phyloP scores from a whole-genome alignment of 1,140 invertebrate species.

The Drosophila elegans region DNA sequence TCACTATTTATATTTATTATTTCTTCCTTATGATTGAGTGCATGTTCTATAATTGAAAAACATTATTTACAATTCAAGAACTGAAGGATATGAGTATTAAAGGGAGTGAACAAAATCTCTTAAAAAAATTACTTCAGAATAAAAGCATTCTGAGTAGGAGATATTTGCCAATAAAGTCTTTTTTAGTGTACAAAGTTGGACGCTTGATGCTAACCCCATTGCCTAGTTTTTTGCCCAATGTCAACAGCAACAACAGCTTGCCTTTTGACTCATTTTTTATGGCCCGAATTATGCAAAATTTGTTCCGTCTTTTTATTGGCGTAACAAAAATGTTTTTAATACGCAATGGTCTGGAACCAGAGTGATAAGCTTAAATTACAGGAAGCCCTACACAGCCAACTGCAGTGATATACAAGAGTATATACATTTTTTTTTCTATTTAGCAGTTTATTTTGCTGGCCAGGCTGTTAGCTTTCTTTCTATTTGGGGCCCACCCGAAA shows the following conservation, averaged over 20 bases:
- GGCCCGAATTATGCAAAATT: constrained; percentile 77
- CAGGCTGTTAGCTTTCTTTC: constrained; percentile 46
- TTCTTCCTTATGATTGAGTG: too few species aligned
- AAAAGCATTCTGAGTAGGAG: too few species aligned
- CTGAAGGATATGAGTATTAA: too few species aligned
- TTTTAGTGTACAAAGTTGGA: constrained; percentile 18
- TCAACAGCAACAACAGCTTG: constrained; percentile 58
- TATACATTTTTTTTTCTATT: constrained; percentile 12
- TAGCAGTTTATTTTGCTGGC: constrained; percentile 45
- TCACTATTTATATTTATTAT: too few species aligned
- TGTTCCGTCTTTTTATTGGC: constrained; percentile 77
- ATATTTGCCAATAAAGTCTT: too few species aligned
- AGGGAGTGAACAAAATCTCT: too few species aligned
- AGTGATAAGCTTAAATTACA: constrained; percentile 78
- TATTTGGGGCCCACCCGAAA: constrained; percentile 57
- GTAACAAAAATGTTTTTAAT: constrained; percentile 83
- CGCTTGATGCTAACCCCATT: constrained; percentile 59
- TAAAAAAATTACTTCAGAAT: too few species aligned
- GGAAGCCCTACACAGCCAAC: constrained; percentile 15
- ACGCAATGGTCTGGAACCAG: constrained; percentile 81
- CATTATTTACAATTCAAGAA: too few species aligned
- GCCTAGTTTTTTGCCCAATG: constrained; percentile 70
- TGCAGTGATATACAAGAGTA: constrained; percentile 3
- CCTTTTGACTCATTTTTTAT: constrained; percentile 60
- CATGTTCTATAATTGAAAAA: too few species aligned